Evolutionary conservation across 2,113 vertebrate species (phyloP).

Genomic region (Perca fluviatilis): DNA sequence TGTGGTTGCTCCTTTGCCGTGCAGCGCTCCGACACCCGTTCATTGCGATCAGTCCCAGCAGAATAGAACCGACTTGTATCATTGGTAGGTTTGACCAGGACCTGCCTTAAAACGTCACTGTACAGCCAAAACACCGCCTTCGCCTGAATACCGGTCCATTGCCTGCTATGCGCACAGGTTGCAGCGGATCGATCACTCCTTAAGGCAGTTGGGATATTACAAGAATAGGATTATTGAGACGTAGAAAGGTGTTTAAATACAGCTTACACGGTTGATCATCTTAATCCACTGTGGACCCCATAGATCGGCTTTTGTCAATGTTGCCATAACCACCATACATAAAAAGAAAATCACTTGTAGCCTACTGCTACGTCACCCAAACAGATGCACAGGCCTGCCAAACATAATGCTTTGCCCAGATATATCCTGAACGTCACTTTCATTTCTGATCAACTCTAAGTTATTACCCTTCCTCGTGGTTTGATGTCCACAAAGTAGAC

Average conservation of each 20-base stretch:
- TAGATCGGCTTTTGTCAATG: constrained; percentile 59
- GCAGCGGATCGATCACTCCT: constrained; percentile 72
- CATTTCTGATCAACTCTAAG: constrained; percentile 27
- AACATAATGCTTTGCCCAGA: constrained; percentile 14
- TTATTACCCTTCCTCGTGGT: background rate
- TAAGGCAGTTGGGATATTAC: constrained; percentile 36
- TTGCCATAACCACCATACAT: constrained; percentile 64
- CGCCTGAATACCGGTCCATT: constrained; percentile 67
- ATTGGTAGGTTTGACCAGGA: constrained; percentile 84
- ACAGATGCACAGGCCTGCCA: constrained; percentile 50
- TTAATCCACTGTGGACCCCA: constrained; percentile 48
- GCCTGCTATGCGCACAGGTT: constrained; percentile 77
- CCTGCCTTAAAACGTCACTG: constrained; percentile 85
- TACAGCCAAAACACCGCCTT: constrained; percentile 81
- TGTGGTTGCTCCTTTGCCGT: constrained; percentile 81
- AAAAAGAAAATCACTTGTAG: constrained; percentile 66
- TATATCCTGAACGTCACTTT: background rate
- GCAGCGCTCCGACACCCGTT: constrained; percentile 80
- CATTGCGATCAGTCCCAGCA: constrained; percentile 82
- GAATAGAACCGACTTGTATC: constrained; percentile 82
- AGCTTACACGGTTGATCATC: constrained; percentile 37
- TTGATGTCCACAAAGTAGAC: constrained; percentile 14
- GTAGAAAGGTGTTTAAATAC: constrained; percentile 52
- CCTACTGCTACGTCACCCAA: constrained; percentile 64
- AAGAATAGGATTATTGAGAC: constrained; percentile 22